Percentiles rank a stretch among this genome's conserved stretches.
Conservation (phyloP, 2,113 vertebrate genomes). For the Solea solea region DNA sequence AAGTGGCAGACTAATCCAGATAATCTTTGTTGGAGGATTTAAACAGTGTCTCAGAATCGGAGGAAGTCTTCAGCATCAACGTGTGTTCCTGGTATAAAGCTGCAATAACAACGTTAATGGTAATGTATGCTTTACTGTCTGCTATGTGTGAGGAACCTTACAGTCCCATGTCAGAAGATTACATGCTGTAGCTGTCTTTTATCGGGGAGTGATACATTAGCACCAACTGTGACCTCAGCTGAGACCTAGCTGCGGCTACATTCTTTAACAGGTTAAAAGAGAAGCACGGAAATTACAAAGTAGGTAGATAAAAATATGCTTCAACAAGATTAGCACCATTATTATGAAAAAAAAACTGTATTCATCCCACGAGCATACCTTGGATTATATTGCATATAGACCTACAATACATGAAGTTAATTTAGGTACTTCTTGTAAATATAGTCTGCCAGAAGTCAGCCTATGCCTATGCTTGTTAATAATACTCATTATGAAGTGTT, state of each 20-base stretch:
- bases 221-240: neutral
- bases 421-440: too few relatives aligned
- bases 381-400: too few relatives aligned
- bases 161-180: neutral
- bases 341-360: too few relatives aligned
- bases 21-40: conserved; percentile 74
- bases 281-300: too few relatives aligned
- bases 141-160: neutral
- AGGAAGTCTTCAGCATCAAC: conserved; percentile 4
- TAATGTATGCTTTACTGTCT: conserved; percentile 32
- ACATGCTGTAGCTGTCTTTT: neutral
- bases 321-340: too few relatives aligned
- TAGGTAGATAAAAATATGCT: too few relatives aligned
- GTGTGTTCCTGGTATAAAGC: neutral
- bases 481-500: too few relatives aligned
- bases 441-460: too few relatives aligned
- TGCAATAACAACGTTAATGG: conserved; percentile 24
- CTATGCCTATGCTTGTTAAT: too few relatives aligned
- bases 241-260: neutral
- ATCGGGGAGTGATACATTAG: neutral
- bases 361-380: too few relatives aligned
- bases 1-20: conserved; percentile 42
- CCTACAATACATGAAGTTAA: too few relatives aligned
- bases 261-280: too few relatives aligned
- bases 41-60: conserved; percentile 12